Evolutionary conservation across 2,888 invertebrate genomes (phyloP).

Genomic region (Meteorus cinctellus): DNA sequence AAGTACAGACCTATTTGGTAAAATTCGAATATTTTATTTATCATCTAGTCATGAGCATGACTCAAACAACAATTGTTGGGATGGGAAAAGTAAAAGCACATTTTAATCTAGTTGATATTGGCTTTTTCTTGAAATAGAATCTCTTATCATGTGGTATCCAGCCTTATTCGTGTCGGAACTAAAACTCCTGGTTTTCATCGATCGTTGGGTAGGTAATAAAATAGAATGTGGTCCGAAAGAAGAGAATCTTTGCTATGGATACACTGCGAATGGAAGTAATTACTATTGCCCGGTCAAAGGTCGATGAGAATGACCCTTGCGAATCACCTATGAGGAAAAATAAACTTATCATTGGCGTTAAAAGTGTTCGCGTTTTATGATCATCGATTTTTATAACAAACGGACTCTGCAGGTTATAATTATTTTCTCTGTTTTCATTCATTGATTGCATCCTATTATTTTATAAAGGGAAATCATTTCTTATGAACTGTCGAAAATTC

Average conservation of each 20-base stretch:
- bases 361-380: conserved; percentile 63
- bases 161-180: conserved; percentile 63
- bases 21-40: neutral
- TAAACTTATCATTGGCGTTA: conserved; percentile 65
- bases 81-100: conserved; percentile 12
- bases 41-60: neutral
- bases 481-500: no score
- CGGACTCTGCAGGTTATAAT: no score
- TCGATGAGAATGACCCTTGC: conserved; percentile 45
- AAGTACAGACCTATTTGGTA: no score
- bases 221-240: conserved; percentile 27
- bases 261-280: conserved; percentile 54
- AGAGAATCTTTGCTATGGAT: conserved; percentile 18
- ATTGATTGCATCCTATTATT: no score
- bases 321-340: conserved; percentile 59
- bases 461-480: no score
- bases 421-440: no score
- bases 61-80: conserved; percentile 15
- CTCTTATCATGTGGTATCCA: conserved; percentile 57
- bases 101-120: neutral
- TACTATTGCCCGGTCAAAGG: conserved; percentile 63
- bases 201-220: conserved; percentile 43
- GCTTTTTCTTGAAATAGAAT: conserved; percentile 38
- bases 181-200: conserved; percentile 58
- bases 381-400: conserved; percentile 61